Evolutionary conservation across 2,797 vertebrate genomes (phyloP).

Genomic region (Aldrovandia affinis): DNA sequence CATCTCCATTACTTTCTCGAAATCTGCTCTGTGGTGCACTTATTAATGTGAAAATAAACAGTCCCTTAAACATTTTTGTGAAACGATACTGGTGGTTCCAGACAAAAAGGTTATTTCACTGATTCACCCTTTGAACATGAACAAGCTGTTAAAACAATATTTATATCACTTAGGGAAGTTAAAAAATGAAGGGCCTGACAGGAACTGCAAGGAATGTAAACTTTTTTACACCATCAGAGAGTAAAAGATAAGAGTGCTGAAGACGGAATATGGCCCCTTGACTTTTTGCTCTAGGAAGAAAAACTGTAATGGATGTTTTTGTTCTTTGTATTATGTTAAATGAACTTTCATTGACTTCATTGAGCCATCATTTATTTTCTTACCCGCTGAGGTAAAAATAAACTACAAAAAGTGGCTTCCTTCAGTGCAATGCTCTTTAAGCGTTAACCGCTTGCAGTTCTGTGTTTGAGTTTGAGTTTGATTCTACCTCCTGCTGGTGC

Average conservation of each 20-base stretch:
- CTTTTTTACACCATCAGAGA: conserved; percentile 20
- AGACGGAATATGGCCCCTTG: conserved; percentile 9
- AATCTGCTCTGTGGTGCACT: conserved; percentile 19
- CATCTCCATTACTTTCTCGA: conserved; percentile 24
- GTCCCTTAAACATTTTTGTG: conserved; percentile 33
- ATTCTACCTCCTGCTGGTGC: neutral
- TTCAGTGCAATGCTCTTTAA: neutral
- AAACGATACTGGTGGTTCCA: conserved; percentile 31
- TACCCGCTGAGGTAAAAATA: neutral
- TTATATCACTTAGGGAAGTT: conserved; percentile 25
- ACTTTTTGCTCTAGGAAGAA: neutral
- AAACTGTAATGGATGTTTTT: neutral
- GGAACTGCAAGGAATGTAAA: conserved; percentile 31
- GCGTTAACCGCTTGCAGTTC: neutral
- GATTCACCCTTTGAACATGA: conserved; percentile 17
- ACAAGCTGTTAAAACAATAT: conserved; percentile 28
- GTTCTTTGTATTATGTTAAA: neutral
- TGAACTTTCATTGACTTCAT: neutral
- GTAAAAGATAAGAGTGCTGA: neutral
- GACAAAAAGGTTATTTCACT: conserved; percentile 11
- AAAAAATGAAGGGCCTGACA: conserved; percentile 20
- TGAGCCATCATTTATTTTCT: neutral
- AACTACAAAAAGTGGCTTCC: neutral
- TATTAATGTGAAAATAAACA: conserved; percentile 36
- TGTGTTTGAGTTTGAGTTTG: neutral